phyloP scores from a whole-genome alignment of 1,140 invertebrate genomes.

The Euura saliciscinereae region DNA sequence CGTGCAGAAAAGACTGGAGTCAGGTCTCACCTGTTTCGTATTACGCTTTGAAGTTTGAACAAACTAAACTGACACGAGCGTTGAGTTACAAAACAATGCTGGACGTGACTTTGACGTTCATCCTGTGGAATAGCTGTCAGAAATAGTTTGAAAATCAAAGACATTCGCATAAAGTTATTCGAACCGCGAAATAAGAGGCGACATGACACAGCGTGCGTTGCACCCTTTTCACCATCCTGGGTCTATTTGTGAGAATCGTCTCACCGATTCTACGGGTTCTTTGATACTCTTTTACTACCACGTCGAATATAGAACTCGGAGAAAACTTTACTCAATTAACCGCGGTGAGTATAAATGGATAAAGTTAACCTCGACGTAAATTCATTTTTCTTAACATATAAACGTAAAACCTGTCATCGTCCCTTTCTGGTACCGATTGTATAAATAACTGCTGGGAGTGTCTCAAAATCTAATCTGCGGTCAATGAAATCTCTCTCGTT shows the following conservation, averaged over 20 bases:
- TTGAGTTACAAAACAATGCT: too few species aligned
- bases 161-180: background rate
- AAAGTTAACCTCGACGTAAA: background rate
- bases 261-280: background rate
- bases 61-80: too few species aligned
- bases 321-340: background rate
- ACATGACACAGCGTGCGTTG: background rate
- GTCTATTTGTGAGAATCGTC: background rate
- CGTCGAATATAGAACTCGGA: background rate
- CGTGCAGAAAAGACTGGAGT: too few species aligned
- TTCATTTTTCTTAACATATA: background rate
- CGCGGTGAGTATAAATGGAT: background rate
- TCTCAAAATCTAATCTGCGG: background rate
- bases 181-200: background rate
- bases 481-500: too few species aligned
- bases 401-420: background rate
- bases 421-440: background rate
- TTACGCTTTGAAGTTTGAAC: too few species aligned
- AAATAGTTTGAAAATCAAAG: background rate
- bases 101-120: too few species aligned
- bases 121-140: background rate
- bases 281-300: background rate
- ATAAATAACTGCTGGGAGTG: background rate
- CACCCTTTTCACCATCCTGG: background rate
- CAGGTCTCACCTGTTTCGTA: too few species aligned